Evolutionary conservation across 2,113 vertebrate genomes (phyloP).

Genomic region (Elanoides forficatus): DNA sequence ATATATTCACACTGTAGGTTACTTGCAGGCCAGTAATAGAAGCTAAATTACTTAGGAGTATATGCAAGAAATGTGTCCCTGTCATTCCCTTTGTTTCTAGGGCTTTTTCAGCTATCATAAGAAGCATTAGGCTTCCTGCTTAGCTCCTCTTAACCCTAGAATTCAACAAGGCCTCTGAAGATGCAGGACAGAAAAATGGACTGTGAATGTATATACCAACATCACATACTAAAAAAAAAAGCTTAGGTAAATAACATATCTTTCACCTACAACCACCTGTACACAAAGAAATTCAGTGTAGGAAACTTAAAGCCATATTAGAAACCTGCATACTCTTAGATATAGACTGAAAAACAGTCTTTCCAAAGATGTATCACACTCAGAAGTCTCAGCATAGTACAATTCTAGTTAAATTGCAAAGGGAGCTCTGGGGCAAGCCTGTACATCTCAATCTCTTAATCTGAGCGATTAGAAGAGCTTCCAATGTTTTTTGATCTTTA

Average conservation of each 20-base stretch:
- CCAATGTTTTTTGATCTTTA: not conserved
- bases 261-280: not conserved
- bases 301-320: not conserved
- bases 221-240: not conserved
- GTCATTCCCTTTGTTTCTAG: not conserved
- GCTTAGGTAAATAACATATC: not conserved
- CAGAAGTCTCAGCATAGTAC: not conserved
- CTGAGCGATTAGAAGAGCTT: not conserved
- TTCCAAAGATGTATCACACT: not conserved
- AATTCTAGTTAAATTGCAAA: not conserved
- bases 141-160: not conserved
- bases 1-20: not conserved
- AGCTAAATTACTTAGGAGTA: not conserved
- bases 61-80: not conserved
- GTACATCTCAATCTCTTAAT: not conserved
- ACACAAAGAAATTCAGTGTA: not conserved
- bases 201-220: not conserved
- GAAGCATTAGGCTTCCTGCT: not conserved
- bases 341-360: not conserved
- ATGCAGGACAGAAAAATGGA: not conserved
- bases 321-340: not conserved
- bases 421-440: not conserved
- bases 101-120: not conserved
- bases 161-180: not conserved
- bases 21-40: not conserved